Conservation (phyloP, 2,797 vertebrate species). For the Bryconaethiops microstoma region DNA sequence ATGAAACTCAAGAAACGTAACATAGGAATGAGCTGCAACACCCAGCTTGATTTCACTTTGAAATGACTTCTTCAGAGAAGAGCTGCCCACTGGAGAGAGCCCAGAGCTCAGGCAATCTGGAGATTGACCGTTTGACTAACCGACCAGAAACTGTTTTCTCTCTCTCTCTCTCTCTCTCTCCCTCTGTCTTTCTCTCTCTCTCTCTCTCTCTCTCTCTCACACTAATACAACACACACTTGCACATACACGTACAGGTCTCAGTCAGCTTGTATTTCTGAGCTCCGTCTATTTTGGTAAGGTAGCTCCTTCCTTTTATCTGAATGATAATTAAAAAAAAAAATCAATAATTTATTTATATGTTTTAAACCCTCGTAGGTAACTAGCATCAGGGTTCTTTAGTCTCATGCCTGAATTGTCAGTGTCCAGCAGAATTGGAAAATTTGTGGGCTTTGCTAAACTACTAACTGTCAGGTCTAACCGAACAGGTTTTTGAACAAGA, state of each 20-base stretch:
- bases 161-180: not conserved
- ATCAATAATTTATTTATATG: too few relatives aligned
- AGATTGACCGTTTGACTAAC: slow-evolving; percentile 5
- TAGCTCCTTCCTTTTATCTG: too few relatives aligned
- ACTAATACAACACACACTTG: not conserved
- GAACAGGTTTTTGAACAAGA: too few relatives aligned
- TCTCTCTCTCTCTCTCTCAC: slow-evolving; percentile 4
- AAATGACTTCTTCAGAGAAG: slow-evolving; percentile 28
- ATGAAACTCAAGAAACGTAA: not conserved
- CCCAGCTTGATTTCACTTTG: slow-evolving; percentile 10
- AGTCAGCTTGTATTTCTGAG: too few relatives aligned
- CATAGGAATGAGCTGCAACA: not conserved
- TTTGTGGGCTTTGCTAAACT: too few relatives aligned
- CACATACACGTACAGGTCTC: not conserved
- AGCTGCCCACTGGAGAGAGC: not conserved
- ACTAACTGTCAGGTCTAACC: too few relatives aligned
- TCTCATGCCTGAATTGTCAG: too few relatives aligned
- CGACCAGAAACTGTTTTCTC: not conserved
- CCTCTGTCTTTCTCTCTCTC: not conserved
- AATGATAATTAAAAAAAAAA: too few relatives aligned
- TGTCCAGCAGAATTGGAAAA: too few relatives aligned
- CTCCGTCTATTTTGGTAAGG: too few relatives aligned
- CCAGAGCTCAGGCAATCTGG: slow-evolving; percentile 14
- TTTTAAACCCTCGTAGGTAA: too few relatives aligned
- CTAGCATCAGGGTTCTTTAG: too few relatives aligned